Evolutionary conservation across 2,888 invertebrate genomes (phyloP).

Genomic region (Altica lythri): DNA sequence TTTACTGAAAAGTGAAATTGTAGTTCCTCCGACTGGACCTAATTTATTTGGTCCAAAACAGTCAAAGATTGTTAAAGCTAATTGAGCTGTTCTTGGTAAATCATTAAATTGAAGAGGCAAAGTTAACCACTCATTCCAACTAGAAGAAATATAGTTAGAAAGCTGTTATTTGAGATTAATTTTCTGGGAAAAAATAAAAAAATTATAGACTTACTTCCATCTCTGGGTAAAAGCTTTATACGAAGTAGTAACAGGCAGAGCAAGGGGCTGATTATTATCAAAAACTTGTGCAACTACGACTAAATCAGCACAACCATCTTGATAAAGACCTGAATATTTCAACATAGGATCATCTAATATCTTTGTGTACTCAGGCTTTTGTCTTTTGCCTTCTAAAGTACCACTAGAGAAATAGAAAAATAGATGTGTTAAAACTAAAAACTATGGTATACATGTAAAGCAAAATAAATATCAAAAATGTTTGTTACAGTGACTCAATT

Average conservation of each 20-base stretch:
- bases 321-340: constrained; percentile 87
- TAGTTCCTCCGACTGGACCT: constrained; percentile 89
- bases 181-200: no score
- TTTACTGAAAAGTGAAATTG: constrained; percentile 92
- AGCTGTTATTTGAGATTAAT: no score
- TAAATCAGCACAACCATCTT: constrained; percentile 83
- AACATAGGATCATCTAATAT: constrained; percentile 86
- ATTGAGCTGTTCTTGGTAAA: constrained; percentile 82
- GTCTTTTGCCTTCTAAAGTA: constrained; percentile 87
- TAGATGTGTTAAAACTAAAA: no score
- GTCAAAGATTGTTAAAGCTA: constrained; percentile 90
- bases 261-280: constrained; percentile 79
- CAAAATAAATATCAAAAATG: background rate
- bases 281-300: constrained; percentile 86
- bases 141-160: constrained; percentile 58
- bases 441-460: background rate
- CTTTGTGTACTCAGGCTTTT: constrained; percentile 86
- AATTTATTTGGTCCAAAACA: constrained; percentile 85
- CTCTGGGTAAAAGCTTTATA: constrained; percentile 91
- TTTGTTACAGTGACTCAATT: background rate
- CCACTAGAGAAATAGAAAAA: constrained; percentile 66
- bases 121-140: constrained; percentile 98
- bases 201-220: constrained; percentile 73
- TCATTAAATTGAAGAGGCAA: constrained; percentile 91
- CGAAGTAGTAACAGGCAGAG: constrained; percentile 84